A percentile compares a stretch with the other conserved stretches of the same genome.
Conservation (phyloP, 2,113 vertebrate genomes). For the pig (Sus scrofa) region T2T-Sscrofa CM000813.6:30870501-30871000, state of each 20-base stretch:
- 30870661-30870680: slow-evolving; percentile 78
- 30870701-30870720: slow-evolving; percentile 80
- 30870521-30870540: slow-evolving; percentile 99
- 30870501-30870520: slow-evolving; percentile 99
- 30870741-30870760: slow-evolving; percentile 78
- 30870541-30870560: slow-evolving; percentile 99
- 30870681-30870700: slow-evolving; percentile 79
- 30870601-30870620: slow-evolving; percentile 85
- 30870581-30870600: slow-evolving; percentile 89
- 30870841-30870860: slow-evolving; percentile 25
- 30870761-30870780: slow-evolving; percentile 55
- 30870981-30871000: slow-evolving; percentile 63
- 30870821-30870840: slow-evolving; percentile 63
- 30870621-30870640: slow-evolving; percentile 82
- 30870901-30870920: slow-evolving; percentile 61
- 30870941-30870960: slow-evolving; percentile 69
- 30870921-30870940: slow-evolving; percentile 58
- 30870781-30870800: slow-evolving; percentile 72
- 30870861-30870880: slow-evolving; percentile 66
- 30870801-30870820: slow-evolving; percentile 63
- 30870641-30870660: slow-evolving; percentile 83
- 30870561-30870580: slow-evolving; percentile 97
- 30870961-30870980: slow-evolving; percentile 61
- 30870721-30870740: slow-evolving; percentile 78
- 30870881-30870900: slow-evolving; percentile 45